Base-by-base conservation (phyloP, 2,113 vertebrate species). In the Cettia cetti region DNA sequence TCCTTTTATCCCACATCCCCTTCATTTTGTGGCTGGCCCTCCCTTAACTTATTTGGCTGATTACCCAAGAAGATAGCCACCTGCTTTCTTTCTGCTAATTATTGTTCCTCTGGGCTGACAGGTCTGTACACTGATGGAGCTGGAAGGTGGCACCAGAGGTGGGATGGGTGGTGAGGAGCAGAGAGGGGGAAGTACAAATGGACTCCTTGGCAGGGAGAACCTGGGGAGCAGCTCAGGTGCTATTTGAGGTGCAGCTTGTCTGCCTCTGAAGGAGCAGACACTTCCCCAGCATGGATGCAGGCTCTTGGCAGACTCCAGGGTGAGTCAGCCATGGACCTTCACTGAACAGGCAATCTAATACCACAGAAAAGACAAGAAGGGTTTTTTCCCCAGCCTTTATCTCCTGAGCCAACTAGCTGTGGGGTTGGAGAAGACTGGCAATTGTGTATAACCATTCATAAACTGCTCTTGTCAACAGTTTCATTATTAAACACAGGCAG, bases 11-110 rank as follows among this genome's bases (percentile, higher is more conserved):
- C 33, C 22, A 24, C 8, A n/a, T 39, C 7, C 9, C 45, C 23
- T 72, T 57, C 18, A 70, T 90, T 40, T 88, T 74, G 68, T 66
- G 49, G 13, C 54, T 90, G 39, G 42, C 27, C 27, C 47, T 86
- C 88, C 24, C 49, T 68, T 11, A 65, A 90, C 47, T 94, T 93
- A 53, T 74, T 63, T 95, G 82, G 30, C 59, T 92, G 63, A 39
- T 92, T 94, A 92, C n/a, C 75, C 35, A 50, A 74, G 88, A 88
- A 90, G 92, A 88, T 35, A 92, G 37, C 23, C 42, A 82, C 82
- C 50, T 7, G 4, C 45, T 79, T 92, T 80, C 54, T 92, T 88
- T 90, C 54, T 45, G 71, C n/a, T 74, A 78, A 83, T 90, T 63
- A 74, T n/a, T 80, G 70, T 66, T 72, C 28, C 23, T 79, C 33